Percentiles rank a stretch among this genome's conserved stretches.
Evolutionary conservation across 1,140 invertebrate genomes (phyloP).

Genomic region (Tetramorium alpestre): DNA sequence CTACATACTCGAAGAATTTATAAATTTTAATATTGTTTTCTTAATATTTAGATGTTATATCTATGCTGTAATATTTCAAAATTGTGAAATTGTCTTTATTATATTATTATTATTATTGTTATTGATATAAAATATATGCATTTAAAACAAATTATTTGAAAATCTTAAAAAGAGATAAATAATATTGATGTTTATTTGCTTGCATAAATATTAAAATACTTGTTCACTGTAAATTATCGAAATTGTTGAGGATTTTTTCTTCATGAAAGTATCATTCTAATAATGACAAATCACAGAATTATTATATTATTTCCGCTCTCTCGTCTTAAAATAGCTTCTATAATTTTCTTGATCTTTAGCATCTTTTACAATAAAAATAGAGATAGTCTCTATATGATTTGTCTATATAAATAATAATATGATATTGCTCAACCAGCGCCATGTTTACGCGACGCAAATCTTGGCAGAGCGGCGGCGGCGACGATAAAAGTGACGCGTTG

Average conservation of each 20-base stretch:
- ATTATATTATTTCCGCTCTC: not conserved
- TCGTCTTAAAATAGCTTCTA: not conserved
- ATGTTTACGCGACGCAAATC: slow-evolving; percentile 46
- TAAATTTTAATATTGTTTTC: not conserved
- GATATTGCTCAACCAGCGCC: slow-evolving; percentile 25
- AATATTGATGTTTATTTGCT: not conserved
- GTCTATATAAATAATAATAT: slow-evolving; percentile 35
- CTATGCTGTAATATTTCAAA: not conserved
- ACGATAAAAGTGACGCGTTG: slow-evolving; percentile 51
- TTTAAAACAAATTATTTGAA: not conserved
- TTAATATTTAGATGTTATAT: not conserved
- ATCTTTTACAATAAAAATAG: slow-evolving; percentile 6
- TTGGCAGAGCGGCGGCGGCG: not conserved
- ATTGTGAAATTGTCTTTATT: not conserved
- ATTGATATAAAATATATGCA: not conserved
- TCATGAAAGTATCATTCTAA: not conserved
- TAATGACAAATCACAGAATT: not conserved
- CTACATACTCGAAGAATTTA: not conserved
- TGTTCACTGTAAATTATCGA: not conserved
- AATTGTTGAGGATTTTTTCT: not conserved
- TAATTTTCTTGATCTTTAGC: not conserved
- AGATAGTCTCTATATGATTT: not conserved
- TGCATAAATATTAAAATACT: not conserved
- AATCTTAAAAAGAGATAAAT: not conserved
- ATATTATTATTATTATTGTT: not conserved